Evolutionary conservation across 2,797 vertebrate genomes (phyloP), one percentile per base, ranked within the genome.

Genomic region (Enteromius viviparus): DNA sequence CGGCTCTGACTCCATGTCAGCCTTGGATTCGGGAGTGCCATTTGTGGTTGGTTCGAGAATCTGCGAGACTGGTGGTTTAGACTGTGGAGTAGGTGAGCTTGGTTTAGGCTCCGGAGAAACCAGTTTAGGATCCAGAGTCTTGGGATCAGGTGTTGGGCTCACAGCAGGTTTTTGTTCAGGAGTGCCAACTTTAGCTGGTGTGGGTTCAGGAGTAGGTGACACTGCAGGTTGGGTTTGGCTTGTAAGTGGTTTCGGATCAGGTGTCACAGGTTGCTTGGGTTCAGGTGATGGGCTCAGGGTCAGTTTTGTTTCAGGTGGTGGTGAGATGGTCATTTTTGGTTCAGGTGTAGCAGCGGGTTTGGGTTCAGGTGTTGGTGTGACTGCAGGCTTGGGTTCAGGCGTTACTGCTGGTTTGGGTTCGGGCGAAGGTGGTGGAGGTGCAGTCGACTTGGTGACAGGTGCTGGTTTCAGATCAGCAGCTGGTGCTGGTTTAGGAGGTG

Each of bases 371-470:
- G 88, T 92, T 15, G 86, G 90, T 40, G 89, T 89, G 32, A 84
- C 88, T 78, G 70, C 55, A 55, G 83, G 85, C 71, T 91, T 93
- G 64, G 91, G 89, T 70, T 93, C 62, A 64, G 62, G 62, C 3
- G 85, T 92, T 0, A 86, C 89, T 80, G 87, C 84, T 68, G 92
- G 91, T 82, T 91, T 94, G 11, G 89, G 90, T 85, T 93, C 92
- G 66, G 88, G 80, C 62, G 93, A 91, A n/a, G 84, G 84, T 55
- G 90, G 84, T 85, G 91, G 89, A 14, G 90, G 88, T 32, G 88
- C 83, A 15, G 90, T 89, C 66, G 93, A 66, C 83, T 92, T 93
- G 12, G 53, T 68, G 65, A 64, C 64, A 21, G 62, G 23, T 49
- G 81, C 40, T 58, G 78, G 71, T 66, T 84, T 87, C 15, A 74